Percentiles rank a stretch among this genome's conserved stretches.
Evolutionary conservation across 2,797 vertebrate genomes (phyloP).

Genomic region (Vipera latastei): DNA sequence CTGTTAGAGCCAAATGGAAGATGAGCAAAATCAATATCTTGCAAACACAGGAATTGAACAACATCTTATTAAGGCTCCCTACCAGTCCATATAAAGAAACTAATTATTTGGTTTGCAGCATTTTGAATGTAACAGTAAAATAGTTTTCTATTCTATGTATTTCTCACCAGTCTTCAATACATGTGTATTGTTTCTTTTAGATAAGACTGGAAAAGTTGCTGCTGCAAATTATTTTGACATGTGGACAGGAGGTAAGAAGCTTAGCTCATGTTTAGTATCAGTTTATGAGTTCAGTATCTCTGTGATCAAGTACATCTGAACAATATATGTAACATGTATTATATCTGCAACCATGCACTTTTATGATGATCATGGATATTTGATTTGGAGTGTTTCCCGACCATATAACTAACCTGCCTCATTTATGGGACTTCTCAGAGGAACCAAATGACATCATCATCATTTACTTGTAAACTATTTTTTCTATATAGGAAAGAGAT

Average conservation of each 20-base stretch:
- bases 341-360: not conserved
- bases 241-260: constrained; percentile 68
- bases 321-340: not conserved
- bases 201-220: constrained; percentile 61
- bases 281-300: not conserved
- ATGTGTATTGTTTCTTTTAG: constrained; percentile 55
- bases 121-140: not conserved
- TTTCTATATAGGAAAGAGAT: too few species aligned
- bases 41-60: not conserved
- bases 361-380: not conserved
- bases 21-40: not conserved
- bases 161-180: not conserved
- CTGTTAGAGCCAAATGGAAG: not conserved
- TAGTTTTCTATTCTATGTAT: not conserved
- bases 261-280: not conserved
- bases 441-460: not conserved
- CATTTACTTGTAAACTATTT: not conserved
- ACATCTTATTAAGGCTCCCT: not conserved
- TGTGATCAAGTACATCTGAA: not conserved
- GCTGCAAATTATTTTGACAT: constrained; percentile 64
- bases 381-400: not conserved
- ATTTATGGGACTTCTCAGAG: not conserved
- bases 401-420: not conserved
- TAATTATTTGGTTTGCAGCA: not conserved
- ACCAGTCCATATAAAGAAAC: not conserved